Base-by-base conservation (phyloP, 1,140 invertebrate genomes). In the Agrilus planipennis region DNA sequence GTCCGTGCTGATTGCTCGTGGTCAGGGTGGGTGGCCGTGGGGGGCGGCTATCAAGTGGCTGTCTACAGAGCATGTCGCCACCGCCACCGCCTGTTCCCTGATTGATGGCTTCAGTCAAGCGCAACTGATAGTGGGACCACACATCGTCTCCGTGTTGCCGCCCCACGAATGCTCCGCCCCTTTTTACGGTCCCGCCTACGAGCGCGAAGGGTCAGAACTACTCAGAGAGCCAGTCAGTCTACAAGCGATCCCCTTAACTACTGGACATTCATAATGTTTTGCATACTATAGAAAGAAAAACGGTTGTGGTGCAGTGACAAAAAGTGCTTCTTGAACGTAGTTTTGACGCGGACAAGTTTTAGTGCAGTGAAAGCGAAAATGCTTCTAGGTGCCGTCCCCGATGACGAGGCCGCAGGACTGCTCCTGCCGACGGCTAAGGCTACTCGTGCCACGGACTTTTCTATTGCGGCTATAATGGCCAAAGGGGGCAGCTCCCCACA, bases 381-480 rank as follows among this genome's bases (percentile, higher is more conserved):
- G 60, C 55, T 62, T 22, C 51, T 62, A 19, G 60, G 60, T 27
- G 53, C 55, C 11, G 57, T 61, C 56, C 55, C 58, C 19, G n/a
- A n/a, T n/a, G 53, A 57, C 45, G 58, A 60, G 35, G 52, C 53
- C 47, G 46, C 54, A 41, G 52, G 43, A 11, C 52, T 47, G 38
- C 45, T 57, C 16, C 46, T 61, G 22, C 52, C 54, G 38, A 53
- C 56, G 42, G 58, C 57, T 46, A 56, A 50, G 36, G 60, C 59
- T 27, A 65, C 70, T 42, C 69, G 71, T 54, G 84, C 85, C 48
- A 91, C 87, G 49, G 87, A 92, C 67, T 92, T 92, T 69, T 89
- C 86, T 44, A 92, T 92, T 55, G 87, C 86, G 19, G 88, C 89
- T 30, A 91, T 92, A 55, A 91, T 92, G 85, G 84, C 83, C 37